Conservation (phyloP, 2,888 invertebrate genomes). For the Amblyteles armatorius region DNA sequence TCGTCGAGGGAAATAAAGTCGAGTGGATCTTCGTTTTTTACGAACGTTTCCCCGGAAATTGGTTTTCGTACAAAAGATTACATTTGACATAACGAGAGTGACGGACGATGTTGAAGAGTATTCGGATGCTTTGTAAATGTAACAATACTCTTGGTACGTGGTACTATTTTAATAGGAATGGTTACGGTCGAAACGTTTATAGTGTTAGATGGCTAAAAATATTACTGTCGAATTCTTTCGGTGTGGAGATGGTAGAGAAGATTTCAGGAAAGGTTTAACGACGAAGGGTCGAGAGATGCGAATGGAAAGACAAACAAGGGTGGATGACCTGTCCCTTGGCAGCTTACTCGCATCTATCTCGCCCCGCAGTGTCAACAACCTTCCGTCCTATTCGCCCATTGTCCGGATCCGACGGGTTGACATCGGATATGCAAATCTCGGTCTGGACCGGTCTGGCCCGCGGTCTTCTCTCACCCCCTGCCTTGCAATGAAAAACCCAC, state of each 20-base stretch:
- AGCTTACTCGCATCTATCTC: background rate
- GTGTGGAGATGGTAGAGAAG: background rate
- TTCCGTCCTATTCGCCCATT: constrained; percentile 69
- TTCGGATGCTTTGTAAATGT: no score
- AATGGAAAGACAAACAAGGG: constrained; percentile 30
- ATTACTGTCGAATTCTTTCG: constrained; percentile 1
- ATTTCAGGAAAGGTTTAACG: constrained; percentile 67
- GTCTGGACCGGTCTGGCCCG: constrained; percentile 64
- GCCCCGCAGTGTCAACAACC: constrained; percentile 57
- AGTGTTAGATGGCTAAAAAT: background rate
- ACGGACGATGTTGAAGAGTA: no score
- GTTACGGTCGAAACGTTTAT: background rate
- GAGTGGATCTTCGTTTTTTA: constrained; percentile 9
- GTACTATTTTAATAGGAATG: background rate
- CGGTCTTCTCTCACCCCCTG: constrained; percentile 32
- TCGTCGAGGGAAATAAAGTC: constrained; percentile 10
- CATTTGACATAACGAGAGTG: background rate
- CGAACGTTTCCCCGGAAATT: background rate
- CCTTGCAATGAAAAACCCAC: constrained; percentile 70
- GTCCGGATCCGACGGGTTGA: constrained; percentile 73
- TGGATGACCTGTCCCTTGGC: constrained; percentile 70
- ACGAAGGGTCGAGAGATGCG: constrained; percentile 52
- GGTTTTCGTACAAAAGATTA: background rate
- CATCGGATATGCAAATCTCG: constrained; percentile 80
- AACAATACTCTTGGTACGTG: background rate